Evolutionary conservation across 1,140 invertebrate species (phyloP), one percentile per base, ranked within the genome.

Genomic region (Condylostylus longicornis): DNA sequence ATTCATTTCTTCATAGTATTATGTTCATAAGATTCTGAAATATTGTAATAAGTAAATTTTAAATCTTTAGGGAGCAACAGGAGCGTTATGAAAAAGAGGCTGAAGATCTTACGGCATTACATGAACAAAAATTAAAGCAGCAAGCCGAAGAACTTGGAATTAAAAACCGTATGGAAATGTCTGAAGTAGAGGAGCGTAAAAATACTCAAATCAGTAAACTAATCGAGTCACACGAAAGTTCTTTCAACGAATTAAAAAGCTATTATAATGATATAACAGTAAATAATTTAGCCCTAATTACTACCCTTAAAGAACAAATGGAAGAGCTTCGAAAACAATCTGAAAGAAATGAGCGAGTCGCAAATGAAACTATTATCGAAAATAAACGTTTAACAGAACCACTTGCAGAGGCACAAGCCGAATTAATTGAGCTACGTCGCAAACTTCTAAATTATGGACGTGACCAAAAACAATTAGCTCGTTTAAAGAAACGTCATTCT

Each of bases 261-360:
- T 94, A 91, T 64, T 95, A 91, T 48, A 91, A 90, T 50, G 85
- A 93, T 46, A 89, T 94, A 27, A 88, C 84, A 1, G 59, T 89
- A 1, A 93, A 93, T 55, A 94, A 93, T 61, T 66, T 94, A 39
- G 81, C 73, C 33, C 60, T 88, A 7, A 88, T 89, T 20, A 75
- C 76, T 42, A 81, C 72, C 49, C 62, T 88, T 22, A 87, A 88
- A 71, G 79, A 84, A 53, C 80, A 94, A 72, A 76, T 90, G 61
- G 80, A 87, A 51, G 71, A 76, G 9, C 72, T 84, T 62, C 79
- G 83, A 48, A 79, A 75, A 51, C 74, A 79, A 36, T 79, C 87
- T 47, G 82, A 88, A 54, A 59, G 79, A 44, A 77, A 84, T 3
- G 68, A 71, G 35, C 65, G 69, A 38, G 58, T 67, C 3, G 61